Evolutionary conservation across 2,888 invertebrate genomes (phyloP).

Genomic region (Xestia xanthographa): DNA sequence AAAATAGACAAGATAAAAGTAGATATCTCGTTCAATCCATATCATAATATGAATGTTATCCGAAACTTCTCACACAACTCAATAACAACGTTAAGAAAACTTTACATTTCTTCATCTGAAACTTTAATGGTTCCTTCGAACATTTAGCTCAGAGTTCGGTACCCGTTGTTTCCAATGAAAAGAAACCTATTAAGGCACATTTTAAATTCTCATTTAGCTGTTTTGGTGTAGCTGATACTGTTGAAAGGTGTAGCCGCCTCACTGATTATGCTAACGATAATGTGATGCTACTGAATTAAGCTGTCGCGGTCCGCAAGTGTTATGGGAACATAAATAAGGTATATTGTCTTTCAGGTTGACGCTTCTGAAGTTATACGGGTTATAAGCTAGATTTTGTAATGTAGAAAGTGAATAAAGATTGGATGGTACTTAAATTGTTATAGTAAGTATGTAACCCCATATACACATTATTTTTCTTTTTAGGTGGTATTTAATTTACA

Average conservation of each 20-base stretch:
- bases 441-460: not conserved
- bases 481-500: not conserved
- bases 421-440: not conserved
- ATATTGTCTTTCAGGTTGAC: slow-evolving; percentile 32
- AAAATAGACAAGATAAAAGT: slow-evolving; percentile 14
- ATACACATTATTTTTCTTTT: not conserved
- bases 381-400: slow-evolving; percentile 38
- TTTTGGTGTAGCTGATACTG: slow-evolving; percentile 64
- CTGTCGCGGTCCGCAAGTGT: slow-evolving; percentile 54
- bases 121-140: slow-evolving; percentile 57
- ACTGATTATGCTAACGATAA: slow-evolving; percentile 82
- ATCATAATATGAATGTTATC: slow-evolving; percentile 45
- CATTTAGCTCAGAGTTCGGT: slow-evolving; percentile 45
- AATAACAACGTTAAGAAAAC: slow-evolving; percentile 54
- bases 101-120: slow-evolving; percentile 59
- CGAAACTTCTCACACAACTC: slow-evolving; percentile 52
- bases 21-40: slow-evolving; percentile 31
- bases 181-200: slow-evolving; percentile 72
- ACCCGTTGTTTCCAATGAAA: slow-evolving; percentile 64
- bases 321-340: slow-evolving; percentile 51
- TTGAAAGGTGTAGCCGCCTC: slow-evolving; percentile 71
- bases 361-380: slow-evolving; percentile 39
- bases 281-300: slow-evolving; percentile 66
- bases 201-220: slow-evolving; percentile 73
- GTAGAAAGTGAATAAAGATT: not conserved